phyloP scores from a whole-genome alignment of 1,140 invertebrate genomes.

The Ectropis grisescens region DNA sequence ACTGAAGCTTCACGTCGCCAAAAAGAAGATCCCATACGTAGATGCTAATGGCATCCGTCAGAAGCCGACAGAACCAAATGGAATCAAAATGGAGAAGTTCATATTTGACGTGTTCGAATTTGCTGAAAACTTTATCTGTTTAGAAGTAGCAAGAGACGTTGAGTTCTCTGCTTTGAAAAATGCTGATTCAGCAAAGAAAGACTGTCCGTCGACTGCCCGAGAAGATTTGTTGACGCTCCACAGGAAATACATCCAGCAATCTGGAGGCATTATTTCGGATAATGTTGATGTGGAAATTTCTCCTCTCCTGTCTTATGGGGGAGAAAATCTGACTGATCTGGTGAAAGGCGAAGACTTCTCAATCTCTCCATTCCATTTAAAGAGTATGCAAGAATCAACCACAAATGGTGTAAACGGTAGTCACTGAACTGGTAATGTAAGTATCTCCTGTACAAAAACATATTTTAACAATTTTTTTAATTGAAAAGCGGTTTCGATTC shows the following conservation, averaged over 20 bases:
- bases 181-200: constrained; percentile 86
- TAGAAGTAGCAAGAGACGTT: constrained; percentile 92
- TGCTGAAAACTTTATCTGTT: constrained; percentile 90
- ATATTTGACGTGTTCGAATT: constrained; percentile 99
- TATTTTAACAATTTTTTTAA: no score
- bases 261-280: constrained; percentile 83
- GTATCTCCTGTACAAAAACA: no score
- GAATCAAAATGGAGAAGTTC: constrained; percentile 99
- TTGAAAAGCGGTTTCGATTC: no score
- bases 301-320: constrained; percentile 90
- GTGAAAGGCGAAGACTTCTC: constrained; percentile 78
- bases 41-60: constrained; percentile 79
- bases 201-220: constrained; percentile 90
- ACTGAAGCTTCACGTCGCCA: constrained; percentile 94
- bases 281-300: constrained; percentile 90
- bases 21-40: constrained; percentile 96
- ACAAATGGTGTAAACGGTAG: constrained; percentile 41
- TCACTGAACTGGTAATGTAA: no score
- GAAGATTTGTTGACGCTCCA: constrained; percentile 87
- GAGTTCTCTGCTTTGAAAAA: constrained; percentile 99
- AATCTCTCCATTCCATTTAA: constrained; percentile 75
- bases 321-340: constrained; percentile 82
- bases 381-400: constrained; percentile 31
- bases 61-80: constrained; percentile 89
- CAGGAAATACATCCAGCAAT: constrained; percentile 84